Evolutionary conservation across 2,797 vertebrate species (phyloP).

Genomic region (Gallinago solitaria): DNA sequence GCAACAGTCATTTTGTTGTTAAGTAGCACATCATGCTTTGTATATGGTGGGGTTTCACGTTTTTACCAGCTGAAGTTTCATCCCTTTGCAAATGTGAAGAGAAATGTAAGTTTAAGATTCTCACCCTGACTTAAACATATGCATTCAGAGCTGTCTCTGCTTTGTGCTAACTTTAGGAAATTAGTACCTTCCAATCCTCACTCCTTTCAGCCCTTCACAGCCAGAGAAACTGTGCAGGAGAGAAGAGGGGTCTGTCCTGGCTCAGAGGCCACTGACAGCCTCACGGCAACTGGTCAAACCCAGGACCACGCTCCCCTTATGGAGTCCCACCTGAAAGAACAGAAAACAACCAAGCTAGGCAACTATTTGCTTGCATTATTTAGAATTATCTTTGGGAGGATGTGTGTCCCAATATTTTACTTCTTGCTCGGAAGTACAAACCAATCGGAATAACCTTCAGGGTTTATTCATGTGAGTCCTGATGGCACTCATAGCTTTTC

Average conservation of each 20-base stretch:
- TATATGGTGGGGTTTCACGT: not conserved
- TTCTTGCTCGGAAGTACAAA: not conserved
- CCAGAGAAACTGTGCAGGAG: not conserved
- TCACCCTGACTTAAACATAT: not conserved
- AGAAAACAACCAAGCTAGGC: not conserved
- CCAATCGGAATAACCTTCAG: not conserved
- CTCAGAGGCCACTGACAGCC: not conserved
- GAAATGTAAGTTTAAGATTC: not conserved
- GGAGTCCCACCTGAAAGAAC: not conserved
- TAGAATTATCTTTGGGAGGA: not conserved
- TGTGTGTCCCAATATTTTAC: not conserved
- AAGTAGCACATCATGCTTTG: not conserved
- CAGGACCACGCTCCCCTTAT: not conserved
- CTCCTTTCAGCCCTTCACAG: not conserved
- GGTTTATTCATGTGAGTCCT: not conserved
- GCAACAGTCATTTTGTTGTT: not conserved
- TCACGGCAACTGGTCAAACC: not conserved
- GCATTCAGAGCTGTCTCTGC: not conserved
- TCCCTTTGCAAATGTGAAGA: not conserved
- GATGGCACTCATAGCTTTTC: not conserved
- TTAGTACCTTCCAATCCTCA: not conserved
- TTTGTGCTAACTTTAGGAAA: not conserved
- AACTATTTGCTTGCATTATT: not conserved
- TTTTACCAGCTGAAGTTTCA: not conserved
- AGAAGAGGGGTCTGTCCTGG: not conserved